These are phyloP conservation scores for Lepidocyrtoides sp. DNA, from an alignment of 2,888 invertebrate genomes.

Conservation along the genomic window DNA sequence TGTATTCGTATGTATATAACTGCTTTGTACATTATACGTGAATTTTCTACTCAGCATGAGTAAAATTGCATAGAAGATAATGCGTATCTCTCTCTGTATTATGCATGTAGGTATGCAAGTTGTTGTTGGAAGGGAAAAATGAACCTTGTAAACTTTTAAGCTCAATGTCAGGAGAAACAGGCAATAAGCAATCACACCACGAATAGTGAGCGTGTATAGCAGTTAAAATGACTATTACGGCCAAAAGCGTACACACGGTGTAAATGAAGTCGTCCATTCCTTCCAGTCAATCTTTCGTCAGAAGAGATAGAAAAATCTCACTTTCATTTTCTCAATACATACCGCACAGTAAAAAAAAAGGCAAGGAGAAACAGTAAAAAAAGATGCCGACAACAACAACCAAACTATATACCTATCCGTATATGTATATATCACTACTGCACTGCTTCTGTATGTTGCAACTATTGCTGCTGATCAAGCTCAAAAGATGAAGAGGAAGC, in stretches of 20 bases:
- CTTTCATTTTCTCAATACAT: background rate
- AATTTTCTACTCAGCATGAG: background rate
- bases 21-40: background rate
- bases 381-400: background rate
- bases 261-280: constrained; percentile 48
- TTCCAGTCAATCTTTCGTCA: constrained; percentile 2
- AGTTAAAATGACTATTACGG: too few relatives aligned
- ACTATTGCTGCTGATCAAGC: constrained; percentile 44
- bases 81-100: too few relatives aligned
- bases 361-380: constrained; percentile 25
- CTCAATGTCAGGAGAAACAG: constrained; percentile 31
- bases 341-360: background rate
- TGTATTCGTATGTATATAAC: background rate
- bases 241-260: background rate
- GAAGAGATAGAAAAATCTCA: constrained; percentile 11
- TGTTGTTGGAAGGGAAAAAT: background rate
- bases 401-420: background rate
- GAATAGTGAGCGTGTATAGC: too few relatives aligned
- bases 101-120: too few relatives aligned
- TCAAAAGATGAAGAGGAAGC: constrained; percentile 52
- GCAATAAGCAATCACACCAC: too few relatives aligned
- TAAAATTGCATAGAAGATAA: too few relatives aligned
- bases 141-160: constrained; percentile 46
- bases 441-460: background rate
- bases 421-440: too few relatives aligned